Conservation (phyloP, 1,140 invertebrate genomes). For the Propsilocerus akamusi region DNA sequence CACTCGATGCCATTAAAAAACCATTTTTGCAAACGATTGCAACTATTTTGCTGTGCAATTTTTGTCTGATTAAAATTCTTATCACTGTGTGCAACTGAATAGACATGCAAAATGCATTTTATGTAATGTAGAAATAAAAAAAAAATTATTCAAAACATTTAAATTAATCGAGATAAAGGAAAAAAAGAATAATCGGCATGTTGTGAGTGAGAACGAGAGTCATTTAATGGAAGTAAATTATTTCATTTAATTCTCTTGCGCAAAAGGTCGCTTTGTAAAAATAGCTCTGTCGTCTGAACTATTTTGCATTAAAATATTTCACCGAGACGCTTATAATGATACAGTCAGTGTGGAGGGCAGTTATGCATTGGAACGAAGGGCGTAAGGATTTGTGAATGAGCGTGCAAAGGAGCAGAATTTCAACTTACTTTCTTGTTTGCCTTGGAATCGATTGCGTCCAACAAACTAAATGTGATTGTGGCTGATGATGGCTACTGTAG, state of each 20-base stretch:
- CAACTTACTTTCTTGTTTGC: slow-evolving; percentile 23
- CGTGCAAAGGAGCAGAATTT: too few relatives aligned
- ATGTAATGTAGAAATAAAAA: neutral
- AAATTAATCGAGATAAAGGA: neutral
- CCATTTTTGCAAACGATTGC: too few relatives aligned
- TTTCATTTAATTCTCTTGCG: too few relatives aligned
- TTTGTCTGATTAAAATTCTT: slow-evolving; percentile 4
- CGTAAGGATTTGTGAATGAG: too few relatives aligned
- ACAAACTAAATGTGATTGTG: slow-evolving; percentile 8
- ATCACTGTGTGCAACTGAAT: too few relatives aligned
- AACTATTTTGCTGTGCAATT: too few relatives aligned
- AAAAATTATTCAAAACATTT: neutral
- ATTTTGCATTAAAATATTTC: neutral
- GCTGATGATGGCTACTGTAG: neutral
- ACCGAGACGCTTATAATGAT: neutral
- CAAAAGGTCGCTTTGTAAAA: too few relatives aligned
- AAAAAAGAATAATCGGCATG: neutral
- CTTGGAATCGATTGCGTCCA: slow-evolving; percentile 25
- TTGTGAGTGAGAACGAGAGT: neutral
- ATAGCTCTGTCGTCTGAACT: too few relatives aligned
- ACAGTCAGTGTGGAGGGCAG: too few relatives aligned
- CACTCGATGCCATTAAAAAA: too few relatives aligned
- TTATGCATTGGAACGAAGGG: too few relatives aligned
- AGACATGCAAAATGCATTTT: too few relatives aligned
- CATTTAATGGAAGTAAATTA: neutral